These are phyloP conservation scores for Bedellia somnulentella DNA, from an alignment of 2,888 invertebrate species.

Conservation along the genomic window DNA sequence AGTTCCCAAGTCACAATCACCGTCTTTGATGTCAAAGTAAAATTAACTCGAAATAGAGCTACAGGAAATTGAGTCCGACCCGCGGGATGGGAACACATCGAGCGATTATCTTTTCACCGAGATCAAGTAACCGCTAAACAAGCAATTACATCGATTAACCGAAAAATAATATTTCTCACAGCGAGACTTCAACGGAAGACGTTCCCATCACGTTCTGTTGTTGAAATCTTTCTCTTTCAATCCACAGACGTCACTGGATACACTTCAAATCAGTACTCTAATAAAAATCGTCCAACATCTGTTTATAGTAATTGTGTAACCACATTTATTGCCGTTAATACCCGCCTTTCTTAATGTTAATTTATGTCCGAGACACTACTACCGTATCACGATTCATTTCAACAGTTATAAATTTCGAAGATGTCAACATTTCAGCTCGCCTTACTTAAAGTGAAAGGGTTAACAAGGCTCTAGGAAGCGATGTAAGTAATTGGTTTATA, in stretches of 20 bases:
- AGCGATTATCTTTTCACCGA: no score
- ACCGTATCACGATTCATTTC: slow-evolving; percentile 8
- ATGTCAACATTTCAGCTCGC: slow-evolving; percentile 2
- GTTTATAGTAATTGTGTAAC: slow-evolving; percentile 39
- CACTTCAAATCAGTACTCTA: slow-evolving; percentile 28
- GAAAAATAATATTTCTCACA: slow-evolving; percentile 50
- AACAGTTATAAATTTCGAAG: slow-evolving; percentile 4
- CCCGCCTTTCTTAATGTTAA: slow-evolving; percentile 35
- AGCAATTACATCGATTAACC: slow-evolving; percentile 58
- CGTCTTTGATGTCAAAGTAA: no score
- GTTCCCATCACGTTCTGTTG: slow-evolving; percentile 40
- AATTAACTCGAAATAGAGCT: no score
- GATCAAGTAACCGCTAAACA: slow-evolving; percentile 54
- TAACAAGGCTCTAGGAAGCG: not conserved
- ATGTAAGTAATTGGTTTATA: not conserved
- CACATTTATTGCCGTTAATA: slow-evolving; percentile 52
- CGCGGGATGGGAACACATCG: no score
- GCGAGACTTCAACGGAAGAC: slow-evolving; percentile 56
- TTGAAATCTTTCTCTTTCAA: slow-evolving; percentile 23
- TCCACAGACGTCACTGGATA: slow-evolving; percentile 19
- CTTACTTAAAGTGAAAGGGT: slow-evolving; percentile 2
- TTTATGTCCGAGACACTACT: slow-evolving; percentile 21
- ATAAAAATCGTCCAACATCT: slow-evolving; percentile 46
- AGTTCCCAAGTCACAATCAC: no score
- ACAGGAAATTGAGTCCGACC: no score